phyloP scores from a whole-genome alignment of 92 coral and sea anemone genomes.

The Micromussa lordhowensis region DNA sequence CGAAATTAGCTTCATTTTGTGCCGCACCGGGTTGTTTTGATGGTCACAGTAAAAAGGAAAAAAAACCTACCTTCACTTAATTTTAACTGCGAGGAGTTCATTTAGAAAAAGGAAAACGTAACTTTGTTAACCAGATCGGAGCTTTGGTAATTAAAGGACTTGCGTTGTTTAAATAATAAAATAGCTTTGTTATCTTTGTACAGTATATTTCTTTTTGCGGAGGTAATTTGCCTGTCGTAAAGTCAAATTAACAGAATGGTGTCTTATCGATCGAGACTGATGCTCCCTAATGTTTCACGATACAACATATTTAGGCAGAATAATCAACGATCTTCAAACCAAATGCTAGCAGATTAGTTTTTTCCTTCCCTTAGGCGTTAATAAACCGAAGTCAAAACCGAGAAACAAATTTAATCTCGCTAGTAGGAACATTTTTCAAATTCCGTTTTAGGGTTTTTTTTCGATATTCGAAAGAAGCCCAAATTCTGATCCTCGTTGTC shows the following conservation, averaged over 20 bases:
- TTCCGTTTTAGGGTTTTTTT: background rate
- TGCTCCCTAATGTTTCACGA: background rate
- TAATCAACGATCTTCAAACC: background rate
- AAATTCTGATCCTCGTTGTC: background rate
- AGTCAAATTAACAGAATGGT: constrained; percentile 5
- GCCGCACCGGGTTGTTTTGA: background rate
- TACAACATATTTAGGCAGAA: background rate
- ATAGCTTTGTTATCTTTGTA: background rate
- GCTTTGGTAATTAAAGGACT: background rate
- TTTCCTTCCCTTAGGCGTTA: background rate
- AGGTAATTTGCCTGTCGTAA: constrained; percentile 7
- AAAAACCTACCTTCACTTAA: background rate
- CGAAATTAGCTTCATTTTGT: background rate
- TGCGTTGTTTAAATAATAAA: background rate
- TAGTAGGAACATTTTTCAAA: constrained; percentile 2
- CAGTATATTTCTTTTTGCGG: background rate
- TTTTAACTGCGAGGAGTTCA: background rate
- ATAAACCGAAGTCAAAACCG: background rate
- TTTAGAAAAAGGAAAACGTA: background rate
- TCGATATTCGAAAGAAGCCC: background rate
- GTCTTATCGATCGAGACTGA: background rate
- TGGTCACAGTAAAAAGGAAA: background rate
- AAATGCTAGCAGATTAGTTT: background rate
- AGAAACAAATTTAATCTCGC: background rate
- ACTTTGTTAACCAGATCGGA: background rate